Conservation (phyloP, 2,113 vertebrate genomes). For the Pavo muticus region DNA sequence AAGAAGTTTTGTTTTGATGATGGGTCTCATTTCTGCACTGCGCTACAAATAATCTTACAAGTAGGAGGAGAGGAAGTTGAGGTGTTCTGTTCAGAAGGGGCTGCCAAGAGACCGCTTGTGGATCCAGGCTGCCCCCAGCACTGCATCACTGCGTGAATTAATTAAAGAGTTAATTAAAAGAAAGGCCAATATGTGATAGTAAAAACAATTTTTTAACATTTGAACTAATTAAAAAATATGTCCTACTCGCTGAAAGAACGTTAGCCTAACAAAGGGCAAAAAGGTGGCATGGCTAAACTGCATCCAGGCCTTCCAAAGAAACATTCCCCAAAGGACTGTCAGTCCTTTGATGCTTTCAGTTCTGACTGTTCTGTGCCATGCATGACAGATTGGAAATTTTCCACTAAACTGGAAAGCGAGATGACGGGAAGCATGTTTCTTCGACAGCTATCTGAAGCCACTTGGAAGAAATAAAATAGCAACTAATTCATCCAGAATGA, state of each 20-base stretch:
- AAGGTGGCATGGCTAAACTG: not conserved
- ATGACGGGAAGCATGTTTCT: not conserved
- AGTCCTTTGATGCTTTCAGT: not conserved
- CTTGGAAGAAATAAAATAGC: not conserved
- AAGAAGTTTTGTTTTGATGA: not conserved
- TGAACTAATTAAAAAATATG: not conserved
- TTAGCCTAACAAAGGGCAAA: not conserved
- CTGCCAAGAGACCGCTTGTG: fast-evolving
- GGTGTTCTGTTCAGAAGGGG: not conserved
- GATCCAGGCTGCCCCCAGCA: not conserved
- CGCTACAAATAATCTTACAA: not conserved
- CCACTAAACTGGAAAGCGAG: not conserved
- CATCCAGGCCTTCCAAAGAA: not conserved
- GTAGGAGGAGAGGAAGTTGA: not conserved
- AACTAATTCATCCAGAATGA: not conserved
- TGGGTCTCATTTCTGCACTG: fast-evolving
- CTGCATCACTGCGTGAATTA: not conserved
- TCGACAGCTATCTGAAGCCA: not conserved
- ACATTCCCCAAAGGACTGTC: not conserved
- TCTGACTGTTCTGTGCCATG: not conserved
- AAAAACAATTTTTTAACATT: not conserved
- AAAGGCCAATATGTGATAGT: not conserved
- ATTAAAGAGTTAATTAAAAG: not conserved
- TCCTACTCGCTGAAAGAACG: not conserved
- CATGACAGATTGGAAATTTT: not conserved